Conservation (phyloP, 2,888 invertebrate species). For the Mesochorus sp. region DNA sequence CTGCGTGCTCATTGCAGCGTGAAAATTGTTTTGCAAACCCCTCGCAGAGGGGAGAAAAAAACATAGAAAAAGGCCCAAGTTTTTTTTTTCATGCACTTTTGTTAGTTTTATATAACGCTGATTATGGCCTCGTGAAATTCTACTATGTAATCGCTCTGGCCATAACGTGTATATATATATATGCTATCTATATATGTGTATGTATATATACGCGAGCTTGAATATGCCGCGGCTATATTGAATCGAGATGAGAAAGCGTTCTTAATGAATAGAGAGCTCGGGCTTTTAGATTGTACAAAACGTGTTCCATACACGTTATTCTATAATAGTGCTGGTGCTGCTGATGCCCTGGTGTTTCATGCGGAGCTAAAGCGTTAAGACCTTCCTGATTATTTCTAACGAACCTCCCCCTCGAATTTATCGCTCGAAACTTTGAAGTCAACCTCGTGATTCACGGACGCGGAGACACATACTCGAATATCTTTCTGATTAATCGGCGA, state of each 20-base stretch:
- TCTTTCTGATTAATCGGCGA: slow-evolving; percentile 50
- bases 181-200: no score
- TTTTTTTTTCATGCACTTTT: slow-evolving; percentile 12
- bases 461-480: slow-evolving; percentile 42
- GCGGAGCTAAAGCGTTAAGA: slow-evolving; percentile 28
- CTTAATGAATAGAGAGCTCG: slow-evolving; percentile 56
- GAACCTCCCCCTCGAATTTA: slow-evolving; percentile 61
- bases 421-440: slow-evolving; percentile 3
- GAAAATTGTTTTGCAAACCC: slow-evolving; percentile 27
- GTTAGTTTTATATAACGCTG: slow-evolving; percentile 2
- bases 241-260: slow-evolving; percentile 55
- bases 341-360: neutral
- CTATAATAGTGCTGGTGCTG: no score
- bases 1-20: slow-evolving; percentile 16
- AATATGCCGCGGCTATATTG: neutral
- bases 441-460: neutral
- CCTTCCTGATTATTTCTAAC: slow-evolving; percentile 70
- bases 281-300: slow-evolving; percentile 33
- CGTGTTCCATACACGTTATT: no score
- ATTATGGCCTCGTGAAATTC: slow-evolving; percentile 6
- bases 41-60: no score
- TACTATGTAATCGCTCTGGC: neutral
- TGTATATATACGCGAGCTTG: neutral
- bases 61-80: slow-evolving; percentile 6
- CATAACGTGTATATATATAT: no score